These are phyloP conservation scores for Neria commutata DNA, from an alignment of 2,888 invertebrate genomes.

Conservation along the genomic window DNA sequence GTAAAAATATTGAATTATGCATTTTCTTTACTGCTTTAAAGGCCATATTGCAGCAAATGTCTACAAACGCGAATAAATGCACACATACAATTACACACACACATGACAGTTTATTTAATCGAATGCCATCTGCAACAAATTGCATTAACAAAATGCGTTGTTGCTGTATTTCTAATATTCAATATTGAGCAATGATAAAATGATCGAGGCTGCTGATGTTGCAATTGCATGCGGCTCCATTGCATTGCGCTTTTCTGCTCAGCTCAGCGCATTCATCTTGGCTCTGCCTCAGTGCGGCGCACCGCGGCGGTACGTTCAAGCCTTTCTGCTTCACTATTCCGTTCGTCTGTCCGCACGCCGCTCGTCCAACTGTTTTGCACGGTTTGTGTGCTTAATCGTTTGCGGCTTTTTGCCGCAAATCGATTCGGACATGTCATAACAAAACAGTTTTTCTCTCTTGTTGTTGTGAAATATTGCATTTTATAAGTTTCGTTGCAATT, in stretches of 20 bases:
- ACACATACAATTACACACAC: too few relatives aligned
- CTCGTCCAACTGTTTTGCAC: background rate
- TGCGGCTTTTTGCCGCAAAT: constrained; percentile 29
- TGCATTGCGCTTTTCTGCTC: background rate
- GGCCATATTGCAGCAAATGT: too few relatives aligned
- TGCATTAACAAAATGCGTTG: background rate
- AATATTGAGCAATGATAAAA: too few relatives aligned
- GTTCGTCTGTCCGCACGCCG: background rate
- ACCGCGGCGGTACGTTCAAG: background rate
- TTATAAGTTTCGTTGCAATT: constrained; percentile 23
- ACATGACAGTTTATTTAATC: too few relatives aligned
- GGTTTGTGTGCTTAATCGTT: constrained; percentile 12
- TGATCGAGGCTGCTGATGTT: background rate
- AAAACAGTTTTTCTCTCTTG: constrained; percentile 38
- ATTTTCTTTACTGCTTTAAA: too few relatives aligned
- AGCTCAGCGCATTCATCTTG: too few relatives aligned
- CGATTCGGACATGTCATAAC: constrained; percentile 38
- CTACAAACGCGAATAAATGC: background rate
- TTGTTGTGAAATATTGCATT: constrained; percentile 30
- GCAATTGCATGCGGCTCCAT: background rate
- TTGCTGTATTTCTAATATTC: too few relatives aligned
- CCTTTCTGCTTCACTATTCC: background rate
- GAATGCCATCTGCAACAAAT: constrained; percentile 2
- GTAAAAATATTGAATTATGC: too few relatives aligned
- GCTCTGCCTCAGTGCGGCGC: too few relatives aligned